Evolutionary conservation across 2,797 vertebrate species (phyloP).

Genomic region (Meriones psammophilus): DNA sequence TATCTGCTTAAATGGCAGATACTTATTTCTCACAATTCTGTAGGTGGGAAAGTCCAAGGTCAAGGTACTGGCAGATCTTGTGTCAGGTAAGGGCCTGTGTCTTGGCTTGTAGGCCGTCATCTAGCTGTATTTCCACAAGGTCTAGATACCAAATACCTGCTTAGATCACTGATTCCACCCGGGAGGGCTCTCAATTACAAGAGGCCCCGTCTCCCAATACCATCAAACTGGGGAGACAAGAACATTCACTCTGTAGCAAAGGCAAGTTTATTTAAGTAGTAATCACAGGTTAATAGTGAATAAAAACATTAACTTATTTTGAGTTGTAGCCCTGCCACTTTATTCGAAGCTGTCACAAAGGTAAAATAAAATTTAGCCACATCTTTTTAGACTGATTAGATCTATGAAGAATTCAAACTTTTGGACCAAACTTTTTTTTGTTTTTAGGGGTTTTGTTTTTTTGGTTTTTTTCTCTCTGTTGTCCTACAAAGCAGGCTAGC

Average conservation of each 20-base stretch:
- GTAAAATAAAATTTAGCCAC: neutral
- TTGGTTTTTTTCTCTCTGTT: too few species aligned
- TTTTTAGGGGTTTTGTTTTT: too few species aligned
- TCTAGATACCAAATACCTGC: neutral
- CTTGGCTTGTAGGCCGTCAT: neutral
- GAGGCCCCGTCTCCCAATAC: neutral
- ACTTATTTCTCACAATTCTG: neutral
- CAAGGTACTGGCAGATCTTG: neutral
- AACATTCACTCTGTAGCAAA: neutral
- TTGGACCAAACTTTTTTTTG: neutral
- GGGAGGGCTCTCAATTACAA: neutral
- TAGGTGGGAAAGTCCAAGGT: neutral
- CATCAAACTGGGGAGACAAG: neutral
- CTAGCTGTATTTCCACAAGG: neutral
- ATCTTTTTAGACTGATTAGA: neutral
- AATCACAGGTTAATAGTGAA: neutral
- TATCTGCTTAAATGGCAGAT: neutral
- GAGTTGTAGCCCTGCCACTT: neutral
- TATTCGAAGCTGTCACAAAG: neutral
- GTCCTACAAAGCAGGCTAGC: too few species aligned
- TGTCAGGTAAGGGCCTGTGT: neutral
- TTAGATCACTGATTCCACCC: neutral
- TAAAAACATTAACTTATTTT: constrained; percentile 1
- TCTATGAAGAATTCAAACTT: neutral
- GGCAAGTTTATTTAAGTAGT: neutral